These are phyloP conservation scores for Hypocryptadius cinnamomeus DNA, from an alignment of 2,113 vertebrate genomes.

Conservation along the genomic window DNA sequence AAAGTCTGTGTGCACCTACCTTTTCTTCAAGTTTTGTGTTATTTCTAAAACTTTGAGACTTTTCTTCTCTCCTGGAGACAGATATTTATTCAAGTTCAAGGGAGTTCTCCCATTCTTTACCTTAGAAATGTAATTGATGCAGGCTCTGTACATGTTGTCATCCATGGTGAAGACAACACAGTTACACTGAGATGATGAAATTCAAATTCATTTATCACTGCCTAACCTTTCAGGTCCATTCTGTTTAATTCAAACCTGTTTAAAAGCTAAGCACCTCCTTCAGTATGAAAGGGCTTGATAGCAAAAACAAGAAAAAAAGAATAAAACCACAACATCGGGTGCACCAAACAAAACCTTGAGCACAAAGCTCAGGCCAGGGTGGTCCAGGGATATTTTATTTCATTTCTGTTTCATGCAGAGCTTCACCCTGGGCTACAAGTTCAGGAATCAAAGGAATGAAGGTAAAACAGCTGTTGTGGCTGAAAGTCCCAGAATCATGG, in stretches of 20 bases:
- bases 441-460: not conserved
- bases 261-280: not conserved
- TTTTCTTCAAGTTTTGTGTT: not conserved
- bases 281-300: not conserved
- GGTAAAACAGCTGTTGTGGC: rapidly evolving
- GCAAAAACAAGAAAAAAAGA: not conserved
- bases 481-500: rapidly evolving
- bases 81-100: not conserved
- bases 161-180: not conserved
- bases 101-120: not conserved
- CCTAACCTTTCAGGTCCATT: not conserved
- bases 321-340: rapidly evolving
- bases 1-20: not conserved
- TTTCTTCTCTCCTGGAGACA: not conserved
- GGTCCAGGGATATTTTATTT: too few species aligned
- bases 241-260: not conserved
- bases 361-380: rapidly evolving
- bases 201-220: not conserved
- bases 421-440: not conserved
- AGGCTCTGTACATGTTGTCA: not conserved
- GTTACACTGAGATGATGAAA: not conserved
- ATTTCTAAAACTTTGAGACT: not conserved
- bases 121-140: not conserved
- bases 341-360: not conserved
- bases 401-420: not conserved